phyloP scores from a whole-genome alignment of 1,140 invertebrate species.

The Diorhabda elongata region DNA sequence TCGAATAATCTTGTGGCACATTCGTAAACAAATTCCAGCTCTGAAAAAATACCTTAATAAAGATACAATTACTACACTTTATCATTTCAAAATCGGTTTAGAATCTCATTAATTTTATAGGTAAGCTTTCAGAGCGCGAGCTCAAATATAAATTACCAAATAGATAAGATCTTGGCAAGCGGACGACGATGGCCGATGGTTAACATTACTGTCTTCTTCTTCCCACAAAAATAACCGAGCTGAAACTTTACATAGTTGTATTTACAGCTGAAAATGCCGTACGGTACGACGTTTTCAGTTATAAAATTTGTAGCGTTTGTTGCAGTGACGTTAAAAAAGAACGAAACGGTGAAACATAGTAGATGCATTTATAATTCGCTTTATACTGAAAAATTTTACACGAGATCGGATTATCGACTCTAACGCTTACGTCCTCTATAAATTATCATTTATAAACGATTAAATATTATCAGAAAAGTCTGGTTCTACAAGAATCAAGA shows the following conservation, averaged over 20 bases:
- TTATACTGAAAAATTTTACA: no score
- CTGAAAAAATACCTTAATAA: conserved; percentile 36
- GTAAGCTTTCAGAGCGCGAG: conserved; percentile 36
- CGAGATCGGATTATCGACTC: no score
- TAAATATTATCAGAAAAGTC: no score
- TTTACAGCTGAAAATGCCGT: background rate
- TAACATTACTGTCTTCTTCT: background rate
- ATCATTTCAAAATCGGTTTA: conserved; percentile 38
- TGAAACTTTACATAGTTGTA: background rate
- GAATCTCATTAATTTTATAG: conserved; percentile 36
- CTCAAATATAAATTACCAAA: conserved; percentile 35
- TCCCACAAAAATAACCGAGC: background rate
- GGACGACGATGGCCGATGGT: background rate
- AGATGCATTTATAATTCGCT: conserved; percentile 1
- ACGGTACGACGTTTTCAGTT: background rate
- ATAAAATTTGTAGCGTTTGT: conserved; percentile 2
- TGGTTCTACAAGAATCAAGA: no score
- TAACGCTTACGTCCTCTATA: no score
- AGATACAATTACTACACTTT: conserved; percentile 39
- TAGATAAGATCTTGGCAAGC: conserved; percentile 33
- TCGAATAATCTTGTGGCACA: conserved; percentile 18
- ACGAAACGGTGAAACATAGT: background rate
- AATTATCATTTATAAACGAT: no score
- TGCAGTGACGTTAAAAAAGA: background rate
- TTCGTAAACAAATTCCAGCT: conserved; percentile 20